These are phyloP conservation scores for Galleria mellonella DNA, from an alignment of 1,140 invertebrate genomes.

Conservation along the genomic window DNA sequence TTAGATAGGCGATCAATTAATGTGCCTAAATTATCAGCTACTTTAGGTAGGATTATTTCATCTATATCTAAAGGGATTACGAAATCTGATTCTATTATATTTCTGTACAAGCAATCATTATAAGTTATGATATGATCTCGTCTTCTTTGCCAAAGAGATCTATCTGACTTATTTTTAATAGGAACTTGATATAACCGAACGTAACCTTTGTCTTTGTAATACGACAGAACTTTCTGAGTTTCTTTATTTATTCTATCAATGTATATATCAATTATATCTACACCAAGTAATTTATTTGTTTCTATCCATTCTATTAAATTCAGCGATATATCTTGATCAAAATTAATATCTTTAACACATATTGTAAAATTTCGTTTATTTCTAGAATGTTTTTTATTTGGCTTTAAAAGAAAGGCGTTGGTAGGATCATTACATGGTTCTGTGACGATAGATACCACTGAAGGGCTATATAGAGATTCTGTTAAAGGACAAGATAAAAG, in stretches of 20 bases:
- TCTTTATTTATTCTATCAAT: conserved; percentile 75
- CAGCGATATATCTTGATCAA: conserved; percentile 77
- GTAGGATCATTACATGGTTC: conserved; percentile 57
- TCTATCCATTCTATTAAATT: conserved; percentile 82
- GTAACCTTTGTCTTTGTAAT: conserved; percentile 74
- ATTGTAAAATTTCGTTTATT: conserved; percentile 75
- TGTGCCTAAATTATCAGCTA: conserved; percentile 74
- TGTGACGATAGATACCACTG: conserved; percentile 57
- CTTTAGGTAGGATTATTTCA: conserved; percentile 80
- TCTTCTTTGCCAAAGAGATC: conserved; percentile 80
- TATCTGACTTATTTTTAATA: conserved; percentile 57
- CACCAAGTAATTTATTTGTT: conserved; percentile 79
- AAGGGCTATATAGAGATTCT: conserved; percentile 30
- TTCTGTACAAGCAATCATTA: conserved; percentile 83
- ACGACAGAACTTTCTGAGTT: conserved; percentile 71
- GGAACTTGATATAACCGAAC: conserved; percentile 75
- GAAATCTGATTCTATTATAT: conserved; percentile 77
- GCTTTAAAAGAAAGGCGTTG: conserved; percentile 46
- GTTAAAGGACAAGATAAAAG: conserved; percentile 63
- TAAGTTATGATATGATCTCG: conserved; percentile 83
- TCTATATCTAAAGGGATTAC: conserved; percentile 83
- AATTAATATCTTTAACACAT: conserved; percentile 83
- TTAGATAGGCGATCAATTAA: conserved; percentile 56
- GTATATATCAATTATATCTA: conserved; percentile 79
- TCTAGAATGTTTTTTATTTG: conserved; percentile 15